phyloP scores from a whole-genome alignment of 2,113 vertebrate species.

The Aegotheles bennettii region DNA sequence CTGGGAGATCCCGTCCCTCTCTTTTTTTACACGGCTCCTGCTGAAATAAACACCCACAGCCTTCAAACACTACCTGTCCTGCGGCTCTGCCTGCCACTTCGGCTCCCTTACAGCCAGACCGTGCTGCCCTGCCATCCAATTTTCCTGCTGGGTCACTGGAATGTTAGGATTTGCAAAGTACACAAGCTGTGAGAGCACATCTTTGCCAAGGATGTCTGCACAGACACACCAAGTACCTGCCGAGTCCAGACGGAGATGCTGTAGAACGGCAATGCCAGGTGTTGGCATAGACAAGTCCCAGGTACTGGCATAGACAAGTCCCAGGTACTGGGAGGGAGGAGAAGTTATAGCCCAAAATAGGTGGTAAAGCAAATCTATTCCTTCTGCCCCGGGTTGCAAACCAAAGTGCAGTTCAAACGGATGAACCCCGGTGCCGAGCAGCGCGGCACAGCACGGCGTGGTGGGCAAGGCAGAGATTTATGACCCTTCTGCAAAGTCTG shows the following conservation, averaged over 20 bases:
- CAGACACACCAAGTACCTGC: conserved; percentile 52
- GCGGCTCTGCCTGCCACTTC: not conserved
- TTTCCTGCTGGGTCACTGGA: not conserved
- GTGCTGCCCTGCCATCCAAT: not conserved
- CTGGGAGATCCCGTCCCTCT: conserved; percentile 39
- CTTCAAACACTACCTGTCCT: not conserved
- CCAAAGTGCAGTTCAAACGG: conserved; percentile 58
- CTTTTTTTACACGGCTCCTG: conserved; percentile 19
- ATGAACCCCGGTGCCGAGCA: conserved; percentile 65
- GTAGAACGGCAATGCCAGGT: not conserved
- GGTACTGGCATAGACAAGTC: conserved; percentile 31
- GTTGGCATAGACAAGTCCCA: conserved; percentile 42
- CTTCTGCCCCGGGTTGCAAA: conserved; percentile 45
- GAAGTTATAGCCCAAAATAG: conserved; percentile 63
- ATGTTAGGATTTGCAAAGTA: not conserved
- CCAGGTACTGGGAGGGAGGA: not conserved
- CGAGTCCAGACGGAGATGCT: conserved; percentile 20
- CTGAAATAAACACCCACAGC: not conserved
- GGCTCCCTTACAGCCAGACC: not conserved
- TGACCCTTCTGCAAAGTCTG: conserved; percentile 31
- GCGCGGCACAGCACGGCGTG: conserved; percentile 16
- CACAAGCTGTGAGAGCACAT: not conserved
- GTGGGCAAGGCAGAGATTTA: conserved; percentile 57
- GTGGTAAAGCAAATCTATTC: conserved; percentile 57
- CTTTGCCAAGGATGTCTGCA: conserved; percentile 60